Base-by-base conservation (phyloP, 2,797 vertebrate species). In the Rallus crepitans region DNA sequence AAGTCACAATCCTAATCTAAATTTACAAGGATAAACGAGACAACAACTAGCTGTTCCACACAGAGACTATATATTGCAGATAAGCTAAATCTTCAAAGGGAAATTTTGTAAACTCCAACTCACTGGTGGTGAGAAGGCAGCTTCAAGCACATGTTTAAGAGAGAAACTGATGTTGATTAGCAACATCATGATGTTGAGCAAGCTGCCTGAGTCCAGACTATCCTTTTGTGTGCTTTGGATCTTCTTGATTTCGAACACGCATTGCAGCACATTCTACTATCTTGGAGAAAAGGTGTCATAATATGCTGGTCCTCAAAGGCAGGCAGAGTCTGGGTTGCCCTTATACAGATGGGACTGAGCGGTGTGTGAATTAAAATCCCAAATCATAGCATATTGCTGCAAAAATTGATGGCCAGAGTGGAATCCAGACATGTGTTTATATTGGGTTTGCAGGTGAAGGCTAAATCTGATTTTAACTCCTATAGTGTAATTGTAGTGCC, bases 21-120 rank as follows among this genome's bases (percentile, higher is more conserved):
- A 70, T 45, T 79, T 85, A 78, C 3, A 4, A 80, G 73, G 53
- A 82, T 33, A 87, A 66, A 79, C 3, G 61, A 89, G 64, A 82
- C 33, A 87, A 84, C 71, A 80, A 37, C 47, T 82, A 47, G 25
- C 64, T 82, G 27, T 55, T 96, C 40, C 63, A 48, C 47, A 53
- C 3, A 82, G 16, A 82, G 18, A 70, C 45, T 61, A 68, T 39
- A 30, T 56, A 72, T 8, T 45, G 35, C 30, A 89, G 82, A 90
- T 87, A 93, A 84, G 57, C 27, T 65, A 55, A 87, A 85, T 63
- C 68, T 96, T 95, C 73, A 84, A 82, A 94, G 70, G 57, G 57
- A 87, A 93, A 45, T 90, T 24, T 53, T 73, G 60, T 30, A 84
- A 82, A 94, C 47, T 48, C 18, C 52, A 87, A 72, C 53, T 61